A percentile compares a stretch with the other conserved stretches of the same genome.
phyloP scores from a whole-genome alignment of 2,888 invertebrate genomes.

The Leptopilina myrica region DNA sequence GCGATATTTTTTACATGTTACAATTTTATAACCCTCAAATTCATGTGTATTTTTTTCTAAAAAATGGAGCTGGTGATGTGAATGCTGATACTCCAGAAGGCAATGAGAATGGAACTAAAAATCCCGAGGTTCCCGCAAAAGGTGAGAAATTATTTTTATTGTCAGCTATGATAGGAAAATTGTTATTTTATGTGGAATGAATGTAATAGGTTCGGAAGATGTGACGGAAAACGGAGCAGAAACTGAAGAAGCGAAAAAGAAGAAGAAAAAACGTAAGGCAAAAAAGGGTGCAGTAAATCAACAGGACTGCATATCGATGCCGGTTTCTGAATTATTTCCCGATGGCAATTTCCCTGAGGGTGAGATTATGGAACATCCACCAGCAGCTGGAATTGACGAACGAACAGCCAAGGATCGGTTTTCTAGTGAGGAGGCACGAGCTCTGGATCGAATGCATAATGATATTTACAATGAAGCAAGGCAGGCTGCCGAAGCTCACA shows the following conservation, averaged over 20 bases:
- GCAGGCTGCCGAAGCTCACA: slow-evolving; percentile 97
- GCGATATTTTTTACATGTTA: too few relatives aligned
- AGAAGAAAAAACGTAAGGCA: slow-evolving; percentile 79
- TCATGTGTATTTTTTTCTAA: slow-evolving; percentile 29
- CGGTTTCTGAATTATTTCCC: slow-evolving; percentile 90
- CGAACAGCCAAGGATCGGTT: slow-evolving; percentile 92
- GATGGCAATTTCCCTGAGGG: slow-evolving; percentile 93
- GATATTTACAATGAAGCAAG: slow-evolving; percentile 97
- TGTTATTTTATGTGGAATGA: neutral
- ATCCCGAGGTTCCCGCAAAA: slow-evolving; percentile 53
- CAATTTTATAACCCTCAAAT: neutral
- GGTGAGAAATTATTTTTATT: slow-evolving; percentile 50
- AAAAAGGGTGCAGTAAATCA: slow-evolving; percentile 76
- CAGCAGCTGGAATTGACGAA: slow-evolving; percentile 85
- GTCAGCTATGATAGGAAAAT: neutral
- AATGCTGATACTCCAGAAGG: slow-evolving; percentile 76
- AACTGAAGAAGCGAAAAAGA: slow-evolving; percentile 82
- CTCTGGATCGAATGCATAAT: slow-evolving; percentile 92
- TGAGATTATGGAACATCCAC: slow-evolving; percentile 90
- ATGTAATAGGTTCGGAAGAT: slow-evolving; percentile 55
- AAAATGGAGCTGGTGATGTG: slow-evolving; percentile 73
- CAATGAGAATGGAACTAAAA: slow-evolving; percentile 72
- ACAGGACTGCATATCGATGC: slow-evolving; percentile 89
- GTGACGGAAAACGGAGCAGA: slow-evolving; percentile 77
- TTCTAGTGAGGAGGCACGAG: slow-evolving; percentile 91